Base-by-base conservation (phyloP, 2,113 vertebrate genomes). In the Pomatorhinus ruficollis region DNA sequence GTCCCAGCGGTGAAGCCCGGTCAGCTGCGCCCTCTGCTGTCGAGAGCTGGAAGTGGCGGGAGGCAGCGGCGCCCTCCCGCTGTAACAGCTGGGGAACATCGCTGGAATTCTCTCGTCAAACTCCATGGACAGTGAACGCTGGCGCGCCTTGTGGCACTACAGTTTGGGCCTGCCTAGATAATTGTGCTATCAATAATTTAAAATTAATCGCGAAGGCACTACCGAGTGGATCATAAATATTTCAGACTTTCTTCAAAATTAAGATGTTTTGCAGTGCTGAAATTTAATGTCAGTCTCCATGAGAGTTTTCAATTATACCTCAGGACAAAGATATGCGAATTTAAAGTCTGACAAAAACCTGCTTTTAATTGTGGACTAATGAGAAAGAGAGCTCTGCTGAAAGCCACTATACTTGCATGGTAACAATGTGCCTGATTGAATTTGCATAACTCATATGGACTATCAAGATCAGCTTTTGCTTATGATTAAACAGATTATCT, bases 401-500 rank as follows among this genome's bases (percentile, higher is more conserved):
- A 75, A 85, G 77, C 63, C 88, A 83, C 64, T 60, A 10, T 22
- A 35, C 33, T 87, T 64, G 68, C n/a, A 40, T 9, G 47, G 52
- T 8, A 63, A 23, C 22, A 80, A 56, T 11, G 64, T 44, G 64
- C 27, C 86, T 42, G 25, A 88, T 93, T 61, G 90, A 71, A 75
- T 95, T 86, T 92, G 83, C 45, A 2, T 50, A 86, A 92, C 44
- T 68, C 72, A 75, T 56, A 85, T 6, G 75, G 42, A 74, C 75
- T 92, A 68, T 57, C 63, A 37, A 86, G 72, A 94, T 90, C 72
- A 84, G 65, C 72, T 93, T 94, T 82, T 92, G 83, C 49, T 92
- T 83, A 87, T 37, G 77, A 94, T 92, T 92, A 93, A 94, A 88
- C 68, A 96, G 92, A 96, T 93, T 92, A 96, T 90, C 83, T 93